These are phyloP conservation scores for Heliconius charithonia DNA, from an alignment of 2,888 invertebrate genomes.

Conservation along the genomic window DNA sequence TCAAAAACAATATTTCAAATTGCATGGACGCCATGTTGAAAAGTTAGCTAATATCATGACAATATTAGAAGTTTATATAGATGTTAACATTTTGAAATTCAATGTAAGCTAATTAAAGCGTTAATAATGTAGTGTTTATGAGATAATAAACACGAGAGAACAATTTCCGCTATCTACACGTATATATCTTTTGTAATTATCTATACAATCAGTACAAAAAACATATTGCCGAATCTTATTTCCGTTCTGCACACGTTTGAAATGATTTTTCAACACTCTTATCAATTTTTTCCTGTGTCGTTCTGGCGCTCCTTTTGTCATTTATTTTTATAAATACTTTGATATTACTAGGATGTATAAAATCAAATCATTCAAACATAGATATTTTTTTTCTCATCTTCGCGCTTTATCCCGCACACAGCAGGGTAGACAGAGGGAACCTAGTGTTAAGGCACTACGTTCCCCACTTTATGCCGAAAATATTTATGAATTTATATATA, in stretches of 20 bases:
- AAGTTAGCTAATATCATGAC: neutral
- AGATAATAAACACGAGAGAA: neutral
- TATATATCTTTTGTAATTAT: neutral
- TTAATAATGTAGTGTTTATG: neutral
- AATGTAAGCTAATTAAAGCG: neutral
- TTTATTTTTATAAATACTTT: neutral
- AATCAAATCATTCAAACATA: neutral
- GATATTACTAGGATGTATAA: neutral
- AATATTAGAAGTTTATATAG: too few species aligned
- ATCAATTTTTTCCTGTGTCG: neutral
- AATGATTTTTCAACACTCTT: conserved; percentile 10
- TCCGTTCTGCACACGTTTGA: neutral
- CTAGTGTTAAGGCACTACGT: too few species aligned
- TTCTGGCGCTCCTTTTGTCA: neutral
- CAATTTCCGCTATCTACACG: too few species aligned
- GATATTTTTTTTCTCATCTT: too few species aligned
- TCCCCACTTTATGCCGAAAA: too few species aligned
- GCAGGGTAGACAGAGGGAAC: too few species aligned
- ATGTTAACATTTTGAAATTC: too few species aligned
- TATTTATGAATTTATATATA: too few species aligned
- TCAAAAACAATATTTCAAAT: neutral
- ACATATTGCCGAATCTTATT: neutral
- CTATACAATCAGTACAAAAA: neutral
- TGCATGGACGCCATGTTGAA: neutral
- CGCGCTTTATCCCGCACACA: too few species aligned